Base-by-base conservation (phyloP, 2,113 vertebrate genomes). In the Cisticola juncidis region DNA sequence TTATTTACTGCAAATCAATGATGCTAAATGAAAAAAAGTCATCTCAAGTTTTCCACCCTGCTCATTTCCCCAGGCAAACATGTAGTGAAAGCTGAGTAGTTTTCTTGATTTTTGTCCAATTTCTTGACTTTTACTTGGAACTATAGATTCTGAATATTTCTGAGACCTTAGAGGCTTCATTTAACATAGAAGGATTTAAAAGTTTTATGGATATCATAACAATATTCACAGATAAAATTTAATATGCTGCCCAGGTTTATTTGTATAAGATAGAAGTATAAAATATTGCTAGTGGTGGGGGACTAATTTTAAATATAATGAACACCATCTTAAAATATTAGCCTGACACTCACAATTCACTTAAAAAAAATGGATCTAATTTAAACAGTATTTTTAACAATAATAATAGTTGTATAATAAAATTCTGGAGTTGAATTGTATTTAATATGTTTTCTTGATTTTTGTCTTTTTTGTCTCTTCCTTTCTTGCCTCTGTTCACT, bases 51-150 rank as follows among this genome's bases (percentile, higher is more conserved):
- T 47, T 73, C 6, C 7, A 80, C 69, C 48, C 71, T 81, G 24
- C 84, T 71, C 71, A 26, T 96, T 84, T 68, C 77, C 60, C 54
- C 33, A 90, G 81, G 68, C 76, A 96, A 83, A 29, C 6, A 33
- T 64, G 62, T 95, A 81, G 53, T 95, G 80, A 62, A 94, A 91
- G 78, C 61, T 86, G 81, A 89, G 79, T 35, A 71, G 47, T 85
- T 95, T 94, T 86, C 82, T 94, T 94, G 91, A 91, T 90, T 97
- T 96, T 80, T 88, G 35, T 92, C 33, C 94, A 83, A 68, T 94
- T 96, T 95, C 45, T 96, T 96, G 87, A 64, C 83, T 61, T 92
- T 77, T 86, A 92, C 68, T 24, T 70, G 88, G 61, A 31, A 22
- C 31, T 79, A 14, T 83, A 42, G 88, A 90, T 92, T 97, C 84